phyloP scores from a whole-genome alignment of 2,113 vertebrate species.

The Pedetes capensis region DNA sequence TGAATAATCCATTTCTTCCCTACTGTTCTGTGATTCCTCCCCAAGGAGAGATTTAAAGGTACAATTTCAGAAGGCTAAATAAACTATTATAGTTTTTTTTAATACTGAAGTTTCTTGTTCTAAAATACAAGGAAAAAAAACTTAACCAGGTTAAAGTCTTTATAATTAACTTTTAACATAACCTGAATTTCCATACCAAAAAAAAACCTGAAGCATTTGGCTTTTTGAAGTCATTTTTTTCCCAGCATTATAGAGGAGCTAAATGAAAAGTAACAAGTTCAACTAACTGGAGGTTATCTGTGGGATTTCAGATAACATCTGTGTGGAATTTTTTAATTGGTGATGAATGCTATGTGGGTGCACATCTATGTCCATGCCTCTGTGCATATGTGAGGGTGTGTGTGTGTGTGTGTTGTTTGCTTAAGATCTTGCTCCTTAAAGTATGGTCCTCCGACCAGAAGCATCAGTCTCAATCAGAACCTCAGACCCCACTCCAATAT shows the following conservation, averaged over 20 bases:
- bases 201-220: constrained; percentile 14
- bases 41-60: constrained; percentile 7
- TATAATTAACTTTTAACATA: constrained; percentile 32
- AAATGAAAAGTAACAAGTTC: background rate
- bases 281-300: background rate
- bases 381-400: background rate
- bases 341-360: background rate
- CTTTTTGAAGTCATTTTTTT: background rate
- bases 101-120: constrained; percentile 1
- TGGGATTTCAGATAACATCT: background rate
- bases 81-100: background rate
- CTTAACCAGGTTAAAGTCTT: background rate
- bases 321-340: background rate
- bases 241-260: background rate
- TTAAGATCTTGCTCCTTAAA: background rate
- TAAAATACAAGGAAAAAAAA: constrained; percentile 10
- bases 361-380: background rate
- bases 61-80: constrained; percentile 49
- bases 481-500: background rate
- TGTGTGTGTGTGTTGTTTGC: background rate
- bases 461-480: background rate
- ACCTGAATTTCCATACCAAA: background rate
- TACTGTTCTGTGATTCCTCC: constrained; percentile 16
- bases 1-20: constrained; percentile 65
- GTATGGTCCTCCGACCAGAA: background rate